Base-by-base conservation (phyloP, 2,888 invertebrate genomes). In the Sarcophaga carnaria region DNA sequence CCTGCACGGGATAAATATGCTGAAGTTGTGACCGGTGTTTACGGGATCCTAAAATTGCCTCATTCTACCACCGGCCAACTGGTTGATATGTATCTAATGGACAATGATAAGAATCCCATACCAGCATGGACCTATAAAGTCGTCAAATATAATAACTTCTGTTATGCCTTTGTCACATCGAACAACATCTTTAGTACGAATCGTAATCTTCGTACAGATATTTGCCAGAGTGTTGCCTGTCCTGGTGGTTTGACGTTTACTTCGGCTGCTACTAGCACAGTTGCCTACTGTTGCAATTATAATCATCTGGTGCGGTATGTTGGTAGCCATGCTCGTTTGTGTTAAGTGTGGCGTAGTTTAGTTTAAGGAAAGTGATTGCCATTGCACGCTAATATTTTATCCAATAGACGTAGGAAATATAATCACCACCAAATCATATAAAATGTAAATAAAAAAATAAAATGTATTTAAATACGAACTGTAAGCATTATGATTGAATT, bases 111-210 rank as follows among this genome's bases (percentile, higher is more conserved):
- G 11, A 88, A 88, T 74, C 79, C 86, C 17, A 64, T 88, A 69
- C 88, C 86, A 0, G 45, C 79, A 67, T 88, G 88, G 88, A 8
- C 54, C 2, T 88, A 83, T 37, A 88, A 88, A 59, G 78, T 83
- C 0, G 86, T 88, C 4, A 83, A 79, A 60, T 85, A 84, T 62
- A 20, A 10, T 20, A 27, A 37, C 3, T 10, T 6, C 5, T 85
- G 85, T 17, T 78, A 80, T 64, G 83, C 74, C 25, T 85, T 85
- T 45, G 47, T 80, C 49, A 87, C 87, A 6, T 63, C 77, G 22
- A 85, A 87, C 59, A 85, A 85, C 77, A 63, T 70, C 12, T 87
- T 82, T 17, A 80, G 69, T 64, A 74, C n/a, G 4, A 54, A 69
- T 63, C 4, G 54, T 2, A 12, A n/a, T 0, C 60, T 71, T 6